Evolutionary conservation across 2,888 invertebrate species (phyloP).

Genomic region (Azorinus chamasolen): DNA sequence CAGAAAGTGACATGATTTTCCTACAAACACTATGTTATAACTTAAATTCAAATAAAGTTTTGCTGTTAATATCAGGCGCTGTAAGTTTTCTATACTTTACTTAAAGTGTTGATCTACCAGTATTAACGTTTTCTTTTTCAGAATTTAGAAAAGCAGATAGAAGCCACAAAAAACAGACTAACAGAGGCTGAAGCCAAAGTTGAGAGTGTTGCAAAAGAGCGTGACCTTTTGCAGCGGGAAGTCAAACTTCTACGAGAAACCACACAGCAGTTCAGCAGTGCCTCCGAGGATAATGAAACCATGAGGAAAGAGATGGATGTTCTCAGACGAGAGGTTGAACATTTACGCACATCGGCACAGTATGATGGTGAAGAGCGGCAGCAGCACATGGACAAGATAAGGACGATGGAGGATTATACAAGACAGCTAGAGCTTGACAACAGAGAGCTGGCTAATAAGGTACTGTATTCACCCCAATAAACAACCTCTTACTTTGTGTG

Average conservation of each 20-base stretch:
- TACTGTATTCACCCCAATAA: no score
- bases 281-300: conserved; percentile 64
- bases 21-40: no score
- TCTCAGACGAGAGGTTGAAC: conserved; percentile 68
- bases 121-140: no score
- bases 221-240: conserved; percentile 53
- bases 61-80: no score
- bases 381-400: conserved; percentile 72
- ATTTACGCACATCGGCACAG: conserved; percentile 68
- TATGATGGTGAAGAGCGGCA: conserved; percentile 74
- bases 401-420: conserved; percentile 70
- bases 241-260: conserved; percentile 60
- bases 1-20: no score
- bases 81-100: no score
- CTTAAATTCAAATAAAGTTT: no score
- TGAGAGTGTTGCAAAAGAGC: conserved; percentile 57
- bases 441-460: conserved; percentile 78
- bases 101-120: no score
- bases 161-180: conserved; percentile 63
- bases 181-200: conserved; percentile 58
- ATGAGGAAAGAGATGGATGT: conserved; percentile 70
- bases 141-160: conserved; percentile 72
- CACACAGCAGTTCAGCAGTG: conserved; percentile 49
- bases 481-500: no score
- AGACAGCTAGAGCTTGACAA: conserved; percentile 79